Conservation (phyloP, 2,113 vertebrate genomes). For the Bufo bufo region DNA sequence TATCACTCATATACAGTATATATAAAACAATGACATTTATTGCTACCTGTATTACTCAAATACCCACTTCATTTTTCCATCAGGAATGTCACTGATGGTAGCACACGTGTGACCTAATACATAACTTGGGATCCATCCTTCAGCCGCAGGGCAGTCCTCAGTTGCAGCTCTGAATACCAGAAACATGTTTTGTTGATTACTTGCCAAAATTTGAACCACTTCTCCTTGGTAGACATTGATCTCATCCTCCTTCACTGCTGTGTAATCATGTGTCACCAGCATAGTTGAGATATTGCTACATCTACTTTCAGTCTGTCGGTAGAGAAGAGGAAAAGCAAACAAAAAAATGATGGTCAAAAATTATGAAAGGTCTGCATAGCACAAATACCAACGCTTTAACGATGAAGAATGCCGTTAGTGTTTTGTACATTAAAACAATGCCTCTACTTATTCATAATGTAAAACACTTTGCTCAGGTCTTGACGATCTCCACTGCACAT, state of each 20-base stretch:
- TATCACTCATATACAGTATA: conserved; percentile 39
- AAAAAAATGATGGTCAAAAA: background rate
- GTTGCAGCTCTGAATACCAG: conserved; percentile 98
- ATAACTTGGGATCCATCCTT: conserved; percentile 99
- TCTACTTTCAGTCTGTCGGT: conserved; percentile 96
- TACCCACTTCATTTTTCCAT: conserved; percentile 94
- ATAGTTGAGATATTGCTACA: conserved; percentile 99
- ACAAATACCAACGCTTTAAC: background rate
- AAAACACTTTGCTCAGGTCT: background rate
- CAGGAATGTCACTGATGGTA: conserved; percentile 87
- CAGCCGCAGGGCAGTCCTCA: conserved; percentile 95
- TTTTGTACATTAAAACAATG: background rate
- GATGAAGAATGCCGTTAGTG: background rate
- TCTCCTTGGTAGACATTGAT: conserved; percentile 97
- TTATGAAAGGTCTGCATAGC: background rate
- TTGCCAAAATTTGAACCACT: conserved; percentile 98
- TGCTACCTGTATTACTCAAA: conserved; percentile 40
- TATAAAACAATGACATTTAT: conserved; percentile 44
- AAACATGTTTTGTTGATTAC: conserved; percentile 99
- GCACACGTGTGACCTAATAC: conserved; percentile 94
- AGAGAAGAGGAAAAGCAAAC: conserved; percentile 34
- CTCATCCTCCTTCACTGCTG: conserved; percentile 99
- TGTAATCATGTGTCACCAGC: conserved; percentile 98
- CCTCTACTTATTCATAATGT: background rate
- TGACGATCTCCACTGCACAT: background rate